phyloP scores from a whole-genome alignment of 1,140 invertebrate species.

The Polyergus mexicanus region DNA sequence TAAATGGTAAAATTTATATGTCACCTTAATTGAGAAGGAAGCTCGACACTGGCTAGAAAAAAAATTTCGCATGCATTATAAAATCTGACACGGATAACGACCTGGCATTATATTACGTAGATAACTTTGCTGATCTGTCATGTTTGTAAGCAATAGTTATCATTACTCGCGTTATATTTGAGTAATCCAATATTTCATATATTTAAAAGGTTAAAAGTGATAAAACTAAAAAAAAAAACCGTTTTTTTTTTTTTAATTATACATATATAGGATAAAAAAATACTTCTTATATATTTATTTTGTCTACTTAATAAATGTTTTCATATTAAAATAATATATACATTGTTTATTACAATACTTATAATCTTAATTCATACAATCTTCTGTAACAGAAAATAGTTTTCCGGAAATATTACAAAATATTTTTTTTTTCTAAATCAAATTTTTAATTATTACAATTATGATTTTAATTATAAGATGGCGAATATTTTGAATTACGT shows the following conservation, averaged over 20 bases:
- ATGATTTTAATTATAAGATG: not conserved
- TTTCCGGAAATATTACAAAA: not conserved
- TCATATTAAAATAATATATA: not conserved
- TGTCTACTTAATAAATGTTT: not conserved
- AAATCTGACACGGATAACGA: not conserved
- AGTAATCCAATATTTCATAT: not conserved
- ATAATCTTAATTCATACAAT: not conserved
- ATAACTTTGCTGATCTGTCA: not conserved
- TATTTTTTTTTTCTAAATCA: not conserved
- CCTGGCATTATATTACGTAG: not conserved
- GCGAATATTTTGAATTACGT: not conserved
- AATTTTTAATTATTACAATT: not conserved
- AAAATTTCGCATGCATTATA: not conserved
- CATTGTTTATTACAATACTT: not conserved
- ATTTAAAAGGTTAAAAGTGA: not conserved
- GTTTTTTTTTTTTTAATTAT: not conserved
- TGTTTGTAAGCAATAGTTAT: not conserved
- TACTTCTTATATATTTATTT: not conserved
- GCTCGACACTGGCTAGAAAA: not conserved
- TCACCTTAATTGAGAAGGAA: slow-evolving; percentile 57
- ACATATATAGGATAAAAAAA: not conserved
- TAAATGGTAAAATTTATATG: slow-evolving; percentile 38
- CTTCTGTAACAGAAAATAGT: not conserved
- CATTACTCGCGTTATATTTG: not conserved
- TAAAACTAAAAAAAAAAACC: too few species aligned